These are phyloP conservation scores for Tachycineta bicolor DNA, from an alignment of 2,113 vertebrate species.

Conservation along the genomic window DNA sequence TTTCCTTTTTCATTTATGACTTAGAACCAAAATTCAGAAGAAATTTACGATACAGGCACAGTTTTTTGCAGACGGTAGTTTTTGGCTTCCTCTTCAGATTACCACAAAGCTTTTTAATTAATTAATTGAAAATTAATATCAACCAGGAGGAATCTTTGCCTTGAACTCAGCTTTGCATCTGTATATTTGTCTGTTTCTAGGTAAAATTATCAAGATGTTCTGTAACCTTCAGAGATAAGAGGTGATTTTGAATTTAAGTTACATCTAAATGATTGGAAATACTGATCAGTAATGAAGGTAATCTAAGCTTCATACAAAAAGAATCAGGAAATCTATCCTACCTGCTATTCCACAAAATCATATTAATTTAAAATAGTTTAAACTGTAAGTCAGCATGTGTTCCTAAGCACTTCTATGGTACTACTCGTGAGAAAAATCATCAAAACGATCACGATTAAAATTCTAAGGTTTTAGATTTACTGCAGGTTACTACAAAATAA, in stretches of 20 bases:
- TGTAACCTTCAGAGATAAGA: background rate
- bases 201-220: background rate
- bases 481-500: background rate
- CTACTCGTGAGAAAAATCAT: background rate
- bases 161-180: background rate
- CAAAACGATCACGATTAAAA: background rate
- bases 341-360: background rate
- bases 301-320: background rate
- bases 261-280: background rate
- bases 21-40: background rate
- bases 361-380: background rate
- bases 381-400: background rate
- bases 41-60: background rate
- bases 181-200: background rate
- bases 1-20: background rate
- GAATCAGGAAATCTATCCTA: background rate
- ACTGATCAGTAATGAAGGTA: background rate
- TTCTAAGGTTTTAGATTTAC: background rate
- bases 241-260: background rate
- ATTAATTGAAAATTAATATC: background rate
- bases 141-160: background rate
- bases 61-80: background rate
- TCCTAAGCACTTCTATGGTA: background rate
- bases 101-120: background rate
- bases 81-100: background rate